Conservation (phyloP, 2,888 invertebrate species). For the Leptopilina drosophilae region DNA sequence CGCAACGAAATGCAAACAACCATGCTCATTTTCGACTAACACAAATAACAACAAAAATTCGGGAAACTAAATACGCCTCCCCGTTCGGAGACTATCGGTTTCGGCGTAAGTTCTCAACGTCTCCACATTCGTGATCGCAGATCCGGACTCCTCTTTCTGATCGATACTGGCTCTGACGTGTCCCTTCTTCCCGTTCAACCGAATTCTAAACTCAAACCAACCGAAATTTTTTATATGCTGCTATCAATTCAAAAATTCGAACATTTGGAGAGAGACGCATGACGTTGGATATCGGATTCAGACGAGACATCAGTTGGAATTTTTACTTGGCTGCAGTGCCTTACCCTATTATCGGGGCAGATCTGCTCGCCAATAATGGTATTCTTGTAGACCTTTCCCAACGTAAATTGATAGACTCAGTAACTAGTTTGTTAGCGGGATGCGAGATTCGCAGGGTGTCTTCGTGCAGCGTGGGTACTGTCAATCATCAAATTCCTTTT, state of each 20-base stretch:
- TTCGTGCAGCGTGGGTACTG: background rate
- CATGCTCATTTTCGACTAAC: background rate
- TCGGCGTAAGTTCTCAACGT: background rate
- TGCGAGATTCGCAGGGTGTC: background rate
- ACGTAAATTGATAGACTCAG: background rate
- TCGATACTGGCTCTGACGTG: background rate
- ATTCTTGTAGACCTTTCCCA: background rate
- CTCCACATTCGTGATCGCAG: slow-evolving; percentile 5
- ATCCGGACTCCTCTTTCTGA: background rate
- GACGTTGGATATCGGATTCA: background rate
- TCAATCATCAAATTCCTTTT: background rate
- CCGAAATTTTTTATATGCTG: background rate
- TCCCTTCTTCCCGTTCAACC: background rate
- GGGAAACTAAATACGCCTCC: background rate
- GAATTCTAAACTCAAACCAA: background rate
- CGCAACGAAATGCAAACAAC: background rate
- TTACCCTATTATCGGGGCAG: background rate
- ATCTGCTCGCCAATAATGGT: background rate
- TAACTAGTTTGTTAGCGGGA: no score
- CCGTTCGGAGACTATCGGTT: background rate
- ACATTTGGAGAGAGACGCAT: background rate
- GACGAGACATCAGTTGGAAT: background rate
- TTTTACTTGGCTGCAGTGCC: slow-evolving; percentile 2
- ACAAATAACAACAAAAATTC: background rate
- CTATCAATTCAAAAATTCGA: background rate